phyloP scores from a whole-genome alignment of 1,140 invertebrate genomes.

The Lerema accius region DNA sequence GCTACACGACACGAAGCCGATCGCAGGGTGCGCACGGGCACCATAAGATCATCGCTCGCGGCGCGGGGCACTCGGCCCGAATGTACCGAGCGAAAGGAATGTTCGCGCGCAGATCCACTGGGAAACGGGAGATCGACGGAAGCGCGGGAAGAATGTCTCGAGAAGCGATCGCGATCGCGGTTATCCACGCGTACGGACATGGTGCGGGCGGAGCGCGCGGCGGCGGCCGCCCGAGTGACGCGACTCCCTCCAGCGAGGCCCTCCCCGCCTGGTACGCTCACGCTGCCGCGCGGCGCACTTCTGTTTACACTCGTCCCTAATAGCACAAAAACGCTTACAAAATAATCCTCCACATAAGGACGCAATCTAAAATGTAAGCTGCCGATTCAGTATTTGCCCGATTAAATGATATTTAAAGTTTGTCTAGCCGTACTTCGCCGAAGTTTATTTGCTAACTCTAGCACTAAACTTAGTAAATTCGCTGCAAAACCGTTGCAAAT shows the following conservation, averaged over 20 bases:
- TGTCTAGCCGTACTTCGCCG: slow-evolving; percentile 40
- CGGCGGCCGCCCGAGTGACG: slow-evolving; percentile 73
- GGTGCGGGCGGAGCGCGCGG: slow-evolving; percentile 69
- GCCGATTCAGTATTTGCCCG: slow-evolving; percentile 58
- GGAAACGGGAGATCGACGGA: slow-evolving; percentile 73
- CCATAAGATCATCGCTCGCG: slow-evolving; percentile 74
- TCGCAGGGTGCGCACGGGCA: slow-evolving; percentile 72
- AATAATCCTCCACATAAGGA: slow-evolving; percentile 42
- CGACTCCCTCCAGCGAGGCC: slow-evolving; percentile 48
- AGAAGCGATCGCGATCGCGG: slow-evolving; percentile 73
- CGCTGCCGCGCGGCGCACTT: slow-evolving; percentile 53
- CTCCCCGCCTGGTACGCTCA: slow-evolving; percentile 48
- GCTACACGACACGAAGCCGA: slow-evolving; percentile 73
- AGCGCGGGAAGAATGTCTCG: slow-evolving; percentile 75
- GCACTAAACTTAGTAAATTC: slow-evolving; percentile 13
- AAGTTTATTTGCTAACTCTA: slow-evolving; percentile 43
- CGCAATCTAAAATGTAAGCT: slow-evolving; percentile 49
- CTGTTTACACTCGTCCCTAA: slow-evolving; percentile 71
- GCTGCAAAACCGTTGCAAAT: slow-evolving; percentile 1
- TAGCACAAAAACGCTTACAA: slow-evolving; percentile 52
- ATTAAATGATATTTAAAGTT: slow-evolving; percentile 56
- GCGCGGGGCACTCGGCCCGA: slow-evolving; percentile 71
- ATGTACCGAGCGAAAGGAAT: slow-evolving; percentile 73
- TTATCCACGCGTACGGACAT: slow-evolving; percentile 74
- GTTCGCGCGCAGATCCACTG: slow-evolving; percentile 66